Base-by-base conservation (phyloP, 64 coral and sea anemone genomes). In the Porites australiensis region DNA sequence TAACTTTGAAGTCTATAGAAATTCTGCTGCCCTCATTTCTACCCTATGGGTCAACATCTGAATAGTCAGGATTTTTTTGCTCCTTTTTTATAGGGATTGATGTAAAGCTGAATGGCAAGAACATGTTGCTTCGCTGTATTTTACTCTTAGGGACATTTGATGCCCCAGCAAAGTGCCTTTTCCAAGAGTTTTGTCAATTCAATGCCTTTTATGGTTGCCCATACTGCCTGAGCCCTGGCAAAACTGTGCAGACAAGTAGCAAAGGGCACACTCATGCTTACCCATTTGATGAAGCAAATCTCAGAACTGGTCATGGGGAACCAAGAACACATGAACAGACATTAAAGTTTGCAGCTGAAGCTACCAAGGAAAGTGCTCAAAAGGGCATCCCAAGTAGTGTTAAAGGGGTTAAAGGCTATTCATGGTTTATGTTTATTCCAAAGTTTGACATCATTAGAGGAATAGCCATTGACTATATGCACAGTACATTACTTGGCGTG, bases 391-490 rank as follows among this genome's bases (percentile, higher is more conserved):
- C 45, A 9, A 3, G 21, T 0, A 27, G 37, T 18, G 86, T 44
- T 20, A 61, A 88, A 44, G 87, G 87, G 59, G 72, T 88, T 0
- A 88, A 70, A 74, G 71, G 87, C 11, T 62, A 52, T 54, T 77
- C 71, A 6, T 89, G 88, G 88, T 69, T 79, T 66, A 2, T 89
- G 19, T 45, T 62, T 89, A 60, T 89, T 0, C 88, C 88, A 44
- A 74, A 62, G 22, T 89, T 89, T 79, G 88, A 89, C 15, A 89
- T 89, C 2, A 89, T 89, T 8, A 16, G 74, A 19, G 74, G 87
- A 37, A 49, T 78, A 9, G 87, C 23, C n/a, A 89, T 89, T n/a
- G 87, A 89, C 15, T 79, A 89, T 19, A 89, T 89, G 88, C 88
- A 89, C 46, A 58, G 60, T 6, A 18, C 71, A 18, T 61, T 89